phyloP scores from a whole-genome alignment of 2,797 vertebrate genomes.

The Melanotaenia trifasciata region DNA sequence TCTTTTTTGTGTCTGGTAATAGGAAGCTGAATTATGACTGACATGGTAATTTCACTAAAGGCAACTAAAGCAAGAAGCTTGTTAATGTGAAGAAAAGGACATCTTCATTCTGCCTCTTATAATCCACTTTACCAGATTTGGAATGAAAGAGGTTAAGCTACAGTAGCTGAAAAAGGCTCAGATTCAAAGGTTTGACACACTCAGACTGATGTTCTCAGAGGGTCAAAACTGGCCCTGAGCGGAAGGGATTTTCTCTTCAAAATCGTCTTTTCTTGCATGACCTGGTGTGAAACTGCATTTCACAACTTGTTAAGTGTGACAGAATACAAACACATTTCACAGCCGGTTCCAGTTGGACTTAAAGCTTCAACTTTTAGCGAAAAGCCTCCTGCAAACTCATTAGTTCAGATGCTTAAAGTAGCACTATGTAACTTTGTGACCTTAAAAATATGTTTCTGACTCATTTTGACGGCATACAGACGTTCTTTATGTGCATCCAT shows the following conservation, averaged over 20 bases:
- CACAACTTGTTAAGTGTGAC: neutral
- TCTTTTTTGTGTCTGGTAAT: neutral
- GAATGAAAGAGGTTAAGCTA: neutral
- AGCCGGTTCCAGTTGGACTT: neutral
- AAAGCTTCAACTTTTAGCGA: neutral
- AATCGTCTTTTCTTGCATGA: neutral
- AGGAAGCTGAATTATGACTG: conserved; percentile 19
- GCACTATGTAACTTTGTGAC: neutral
- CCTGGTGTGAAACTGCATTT: neutral
- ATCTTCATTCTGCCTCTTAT: conserved; percentile 12
- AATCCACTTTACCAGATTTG: neutral
- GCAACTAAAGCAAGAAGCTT: conserved; percentile 17
- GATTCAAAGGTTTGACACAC: conserved; percentile 1
- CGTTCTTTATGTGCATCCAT: no score
- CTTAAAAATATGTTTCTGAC: neutral
- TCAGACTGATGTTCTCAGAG: neutral
- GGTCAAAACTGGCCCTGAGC: conserved; percentile 4
- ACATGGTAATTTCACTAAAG: conserved; percentile 19
- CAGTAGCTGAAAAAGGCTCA: neutral
- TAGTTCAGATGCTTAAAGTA: conserved; percentile 14
- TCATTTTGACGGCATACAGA: no score
- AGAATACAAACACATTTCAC: neutral
- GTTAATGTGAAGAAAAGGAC: conserved; percentile 26
- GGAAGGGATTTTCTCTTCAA: neutral
- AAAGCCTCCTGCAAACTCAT: neutral